A percentile compares a stretch with the other conserved stretches of the same genome.
These are phyloP conservation scores for Drosophila neonasuta DNA, from an alignment of 2,888 invertebrate genomes.

Conservation along the genomic window DNA sequence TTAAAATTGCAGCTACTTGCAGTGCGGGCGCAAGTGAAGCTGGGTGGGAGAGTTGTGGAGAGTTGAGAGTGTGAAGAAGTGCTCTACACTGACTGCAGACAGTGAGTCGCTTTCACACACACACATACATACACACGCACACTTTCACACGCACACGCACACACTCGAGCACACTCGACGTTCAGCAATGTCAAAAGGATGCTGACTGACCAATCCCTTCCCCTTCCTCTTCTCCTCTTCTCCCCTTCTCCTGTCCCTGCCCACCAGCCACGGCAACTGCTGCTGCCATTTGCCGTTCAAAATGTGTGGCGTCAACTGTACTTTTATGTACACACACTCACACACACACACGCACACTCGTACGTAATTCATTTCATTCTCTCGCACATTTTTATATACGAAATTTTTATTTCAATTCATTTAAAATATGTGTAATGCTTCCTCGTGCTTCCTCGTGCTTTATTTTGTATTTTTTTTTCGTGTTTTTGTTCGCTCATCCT, in stretches of 20 bases:
- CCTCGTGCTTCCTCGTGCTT: constrained; percentile 38
- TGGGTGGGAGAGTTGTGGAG: constrained; percentile 4
- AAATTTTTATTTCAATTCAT: constrained; percentile 77
- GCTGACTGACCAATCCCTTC: constrained; percentile 59
- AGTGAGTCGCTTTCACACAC: constrained; percentile 45
- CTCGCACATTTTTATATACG: constrained; percentile 69
- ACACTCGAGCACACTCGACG: constrained; percentile 36
- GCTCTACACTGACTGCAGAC: constrained; percentile 46
- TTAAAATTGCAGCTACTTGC: constrained; percentile 66
- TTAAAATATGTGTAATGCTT: constrained; percentile 73
- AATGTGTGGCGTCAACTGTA: constrained; percentile 78
- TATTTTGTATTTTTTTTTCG: constrained; percentile 5
- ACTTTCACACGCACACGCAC: constrained; percentile 17
- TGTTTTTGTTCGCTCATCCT: constrained; percentile 52
- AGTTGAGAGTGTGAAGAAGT: constrained; percentile 7
- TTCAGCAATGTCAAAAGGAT: constrained; percentile 55
- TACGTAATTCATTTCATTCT: constrained; percentile 49
- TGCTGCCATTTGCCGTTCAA: constrained; percentile 67
- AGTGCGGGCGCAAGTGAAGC: constrained; percentile 13
- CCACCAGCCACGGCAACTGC: constrained; percentile 23
- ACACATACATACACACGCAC: constrained; percentile 19
- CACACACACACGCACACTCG: constrained; percentile 14
- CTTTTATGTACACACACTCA: constrained; percentile 60
- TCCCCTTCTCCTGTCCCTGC: constrained; percentile 16
- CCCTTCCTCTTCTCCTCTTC: constrained; percentile 22